These are phyloP conservation scores for Sinocyclocheilus maitianheensis DNA, from an alignment of 2,113 vertebrate genomes.

Conservation along the genomic window DNA sequence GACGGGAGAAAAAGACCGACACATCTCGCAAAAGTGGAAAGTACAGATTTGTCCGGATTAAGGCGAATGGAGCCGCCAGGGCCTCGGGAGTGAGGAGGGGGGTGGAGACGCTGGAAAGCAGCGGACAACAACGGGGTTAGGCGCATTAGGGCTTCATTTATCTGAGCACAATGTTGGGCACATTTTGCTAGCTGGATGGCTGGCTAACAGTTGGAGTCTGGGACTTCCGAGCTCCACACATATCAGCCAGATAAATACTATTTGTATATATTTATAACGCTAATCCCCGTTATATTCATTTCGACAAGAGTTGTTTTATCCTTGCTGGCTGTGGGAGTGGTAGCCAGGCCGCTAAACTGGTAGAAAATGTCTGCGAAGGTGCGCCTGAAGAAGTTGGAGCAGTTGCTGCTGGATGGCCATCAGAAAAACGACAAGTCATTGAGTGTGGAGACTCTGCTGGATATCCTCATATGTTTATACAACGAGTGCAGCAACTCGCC, in stretches of 20 bases:
- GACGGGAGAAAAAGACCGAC: conserved; percentile 62
- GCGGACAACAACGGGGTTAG: conserved; percentile 25
- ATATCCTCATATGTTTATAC: conserved; percentile 88
- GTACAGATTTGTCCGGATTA: conserved; percentile 71
- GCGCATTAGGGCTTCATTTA: conserved; percentile 37
- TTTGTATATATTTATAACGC: conserved; percentile 28
- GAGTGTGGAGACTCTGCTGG: conserved; percentile 92
- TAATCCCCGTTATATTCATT: background rate
- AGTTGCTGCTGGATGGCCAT: conserved; percentile 87
- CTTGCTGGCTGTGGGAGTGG: conserved; percentile 46
- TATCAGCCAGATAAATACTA: conserved; percentile 58
- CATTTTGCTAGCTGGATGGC: conserved; percentile 65
- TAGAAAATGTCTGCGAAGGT: conserved; percentile 88
- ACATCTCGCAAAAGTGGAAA: conserved; percentile 62
- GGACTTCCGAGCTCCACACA: conserved; percentile 61
- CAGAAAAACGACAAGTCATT: conserved; percentile 79
- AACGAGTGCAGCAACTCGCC: conserved; percentile 85
- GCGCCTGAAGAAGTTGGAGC: conserved; percentile 92
- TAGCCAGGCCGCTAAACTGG: conserved; percentile 34
- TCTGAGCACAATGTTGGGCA: conserved; percentile 68
- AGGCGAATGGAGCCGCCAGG: conserved; percentile 63
- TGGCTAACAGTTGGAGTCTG: conserved; percentile 67
- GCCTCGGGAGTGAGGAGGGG: conserved; percentile 54
- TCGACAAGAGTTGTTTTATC: conserved; percentile 18
- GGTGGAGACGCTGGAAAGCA: conserved; percentile 40